Base-by-base conservation (phyloP, 2,888 invertebrate species). In the Eristalinus sepulchralis region DNA sequence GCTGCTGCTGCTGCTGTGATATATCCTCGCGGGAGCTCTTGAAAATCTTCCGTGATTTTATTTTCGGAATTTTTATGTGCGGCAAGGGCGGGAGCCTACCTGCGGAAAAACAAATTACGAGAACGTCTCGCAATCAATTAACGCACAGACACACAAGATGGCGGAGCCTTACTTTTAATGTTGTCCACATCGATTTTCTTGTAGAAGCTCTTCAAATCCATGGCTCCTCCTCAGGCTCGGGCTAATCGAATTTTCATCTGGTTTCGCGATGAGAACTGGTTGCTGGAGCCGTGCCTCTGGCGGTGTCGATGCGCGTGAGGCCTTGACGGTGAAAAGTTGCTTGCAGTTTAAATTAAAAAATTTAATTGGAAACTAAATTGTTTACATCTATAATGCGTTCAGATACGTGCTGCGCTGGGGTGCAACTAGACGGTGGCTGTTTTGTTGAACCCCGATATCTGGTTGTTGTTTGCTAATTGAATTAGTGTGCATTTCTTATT, bases 141-240 rank as follows among this genome's bases (percentile, higher is more conserved):
- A n/a, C 60, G 53, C 36, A 27, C 9, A 57, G 73, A 55, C 17
- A 20, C 59, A 66, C 63, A 79, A 88, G 83, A 78, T 78, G 67
- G 85, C 82, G 34, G 63, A 66, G 27, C 27, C 88, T 88, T 85
- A 92, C 92, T 91, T 89, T 89, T 90, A 11, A 92, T 88, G 84
- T 89, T 89, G 36, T 91, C 91, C 88, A 91, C 89, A 88, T 92
- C 91, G 70, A 91, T 86, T 79, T 91, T 91, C 73, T 90, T 91
- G 84, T 91, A 92, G 47, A 92, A 88, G 89, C 90, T 91, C 78
- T 90, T 90, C 64, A 92, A 90, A 89, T 92, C 92, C 91, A 91
- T 91, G n/a, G 75, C 71, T 76, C 33, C 27, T 39, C 63, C 27
- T 27, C 27, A 17, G 62, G 59, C 62, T 53, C 31, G 11, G 24